These are phyloP conservation scores for Clarias fuscus DNA, from an alignment of 2,797 vertebrate genomes.

Conservation along the genomic window DNA sequence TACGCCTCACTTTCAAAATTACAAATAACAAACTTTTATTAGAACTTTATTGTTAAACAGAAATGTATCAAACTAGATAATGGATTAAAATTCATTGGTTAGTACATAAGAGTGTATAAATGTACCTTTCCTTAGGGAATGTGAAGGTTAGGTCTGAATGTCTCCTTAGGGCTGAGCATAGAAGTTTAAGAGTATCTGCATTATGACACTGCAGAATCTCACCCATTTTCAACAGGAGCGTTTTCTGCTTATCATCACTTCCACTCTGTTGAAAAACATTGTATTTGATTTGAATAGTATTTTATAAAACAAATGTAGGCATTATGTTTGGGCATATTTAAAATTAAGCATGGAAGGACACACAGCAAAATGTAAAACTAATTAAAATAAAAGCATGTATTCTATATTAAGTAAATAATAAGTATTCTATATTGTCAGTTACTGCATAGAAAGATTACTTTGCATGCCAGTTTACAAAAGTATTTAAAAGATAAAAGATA, in stretches of 20 bases:
- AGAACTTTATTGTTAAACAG: neutral
- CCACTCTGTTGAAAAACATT: slow-evolving; percentile 56
- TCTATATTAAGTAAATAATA: no score
- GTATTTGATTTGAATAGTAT: neutral
- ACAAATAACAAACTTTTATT: neutral
- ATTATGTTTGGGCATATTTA: neutral
- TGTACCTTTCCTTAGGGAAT: slow-evolving; percentile 53
- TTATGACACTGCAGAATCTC: slow-evolving; percentile 52
- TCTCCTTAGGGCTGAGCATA: neutral
- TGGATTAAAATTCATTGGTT: neutral
- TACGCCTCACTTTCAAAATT: slow-evolving; percentile 51
- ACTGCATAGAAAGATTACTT: neutral
- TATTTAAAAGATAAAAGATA: neutral
- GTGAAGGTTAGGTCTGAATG: neutral
- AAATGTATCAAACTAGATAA: neutral
- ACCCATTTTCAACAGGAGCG: slow-evolving; percentile 46
- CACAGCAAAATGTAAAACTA: neutral
- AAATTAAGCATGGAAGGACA: neutral
- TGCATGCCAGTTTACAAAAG: neutral
- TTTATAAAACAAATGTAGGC: neutral
- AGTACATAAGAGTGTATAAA: neutral
- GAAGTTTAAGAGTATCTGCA: slow-evolving; percentile 43
- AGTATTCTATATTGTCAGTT: neutral
- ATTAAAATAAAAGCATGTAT: neutral
- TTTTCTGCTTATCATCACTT: slow-evolving; percentile 39